These are phyloP conservation scores for Oryzias sinensis DNA, from an alignment of 2,797 vertebrate genomes.

Conservation along the genomic window DNA sequence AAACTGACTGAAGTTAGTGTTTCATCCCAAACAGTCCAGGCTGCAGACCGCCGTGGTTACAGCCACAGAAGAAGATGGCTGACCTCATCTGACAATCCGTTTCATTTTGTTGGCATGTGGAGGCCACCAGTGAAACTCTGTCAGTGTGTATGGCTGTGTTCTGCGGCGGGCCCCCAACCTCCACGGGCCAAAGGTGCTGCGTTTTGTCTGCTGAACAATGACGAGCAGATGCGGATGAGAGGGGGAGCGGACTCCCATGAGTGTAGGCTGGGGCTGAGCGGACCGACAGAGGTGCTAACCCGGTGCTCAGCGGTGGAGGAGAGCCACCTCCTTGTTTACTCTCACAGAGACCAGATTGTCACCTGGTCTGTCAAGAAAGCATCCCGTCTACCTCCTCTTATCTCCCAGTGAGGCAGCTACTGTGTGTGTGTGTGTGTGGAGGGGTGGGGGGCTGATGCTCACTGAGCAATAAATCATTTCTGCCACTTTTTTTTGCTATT, in stretches of 20 bases:
- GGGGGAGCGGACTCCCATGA: neutral
- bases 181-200: too few relatives aligned
- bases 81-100: too few relatives aligned
- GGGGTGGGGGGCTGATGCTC: slow-evolving; percentile 23
- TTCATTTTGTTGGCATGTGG: too few relatives aligned
- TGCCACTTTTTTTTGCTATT: slow-evolving; percentile 18
- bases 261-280: slow-evolving; percentile 20
- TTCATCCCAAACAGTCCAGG: too few relatives aligned
- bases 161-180: too few relatives aligned
- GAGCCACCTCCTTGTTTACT: slow-evolving; percentile 61
- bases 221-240: too few relatives aligned
- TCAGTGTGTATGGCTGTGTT: too few relatives aligned
- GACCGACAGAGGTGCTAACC: slow-evolving; percentile 67
- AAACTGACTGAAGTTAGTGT: too few relatives aligned
- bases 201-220: too few relatives aligned
- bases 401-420: slow-evolving; percentile 44
- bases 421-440: slow-evolving; percentile 7
- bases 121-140: too few relatives aligned
- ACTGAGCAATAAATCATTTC: slow-evolving; percentile 51
- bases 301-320: slow-evolving; percentile 32
- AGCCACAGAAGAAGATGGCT: too few relatives aligned
- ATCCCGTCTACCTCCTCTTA: slow-evolving; percentile 49
- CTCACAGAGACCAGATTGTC: slow-evolving; percentile 47
- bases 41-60: too few relatives aligned
- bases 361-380: slow-evolving; percentile 61